Conservation (phyloP, 1,140 invertebrate genomes). For the Thalassaphorura encarpata region DNA sequence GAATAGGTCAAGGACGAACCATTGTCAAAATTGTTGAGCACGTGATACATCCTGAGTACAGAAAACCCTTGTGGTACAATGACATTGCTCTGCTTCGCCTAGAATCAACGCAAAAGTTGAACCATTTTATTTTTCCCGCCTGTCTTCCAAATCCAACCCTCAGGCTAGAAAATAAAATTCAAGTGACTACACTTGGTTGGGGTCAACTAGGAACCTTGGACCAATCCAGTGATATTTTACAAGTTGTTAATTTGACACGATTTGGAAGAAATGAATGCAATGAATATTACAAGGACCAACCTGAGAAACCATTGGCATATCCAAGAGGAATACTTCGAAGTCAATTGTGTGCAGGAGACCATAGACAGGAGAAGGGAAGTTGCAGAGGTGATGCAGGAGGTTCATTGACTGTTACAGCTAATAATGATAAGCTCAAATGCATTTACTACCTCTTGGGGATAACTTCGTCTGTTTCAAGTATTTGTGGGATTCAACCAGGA, state of each 20-base stretch:
- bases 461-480: conserved; percentile 38
- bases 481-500: conserved; percentile 39
- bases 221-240: conserved; percentile 1
- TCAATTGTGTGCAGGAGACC: conserved; percentile 27
- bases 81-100: conserved; percentile 18
- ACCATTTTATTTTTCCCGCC: conserved; percentile 3
- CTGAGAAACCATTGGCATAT: conserved; percentile 23
- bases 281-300: conserved; percentile 26
- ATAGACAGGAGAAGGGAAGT: conserved; percentile 11
- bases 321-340: conserved; percentile 15
- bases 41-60: conserved; percentile 12
- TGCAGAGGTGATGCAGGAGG: conserved; percentile 8
- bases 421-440: conserved; percentile 33
- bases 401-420: conserved; percentile 35
- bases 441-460: conserved; percentile 37
- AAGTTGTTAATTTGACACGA: conserved; percentile 1
- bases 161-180: not conserved
- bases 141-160: conserved; percentile 4
- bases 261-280: conserved; percentile 2
- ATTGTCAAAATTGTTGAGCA: not conserved
- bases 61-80: not conserved
- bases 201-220: not conserved
- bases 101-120: not conserved
- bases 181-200: not conserved
- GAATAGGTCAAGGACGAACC: not conserved